phyloP scores from a whole-genome alignment of 2,797 vertebrate species.

The Chelon labrosus region DNA sequence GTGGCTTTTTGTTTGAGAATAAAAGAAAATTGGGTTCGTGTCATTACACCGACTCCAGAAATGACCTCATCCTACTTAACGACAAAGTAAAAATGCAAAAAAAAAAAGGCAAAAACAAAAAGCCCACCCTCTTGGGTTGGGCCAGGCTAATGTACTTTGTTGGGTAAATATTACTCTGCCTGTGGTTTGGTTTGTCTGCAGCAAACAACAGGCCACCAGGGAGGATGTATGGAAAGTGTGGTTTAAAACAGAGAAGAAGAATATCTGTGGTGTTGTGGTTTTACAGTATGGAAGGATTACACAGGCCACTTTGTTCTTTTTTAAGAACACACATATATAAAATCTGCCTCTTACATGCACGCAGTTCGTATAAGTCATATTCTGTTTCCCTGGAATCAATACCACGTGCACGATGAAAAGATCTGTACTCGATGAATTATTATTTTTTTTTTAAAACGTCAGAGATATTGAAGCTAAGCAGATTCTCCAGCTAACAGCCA shows the following conservation, averaged over 20 bases:
- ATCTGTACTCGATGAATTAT: conserved; percentile 19
- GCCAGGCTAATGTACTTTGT: conserved; percentile 32
- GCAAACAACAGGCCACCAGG: conserved; percentile 70
- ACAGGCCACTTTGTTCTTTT: conserved; percentile 15
- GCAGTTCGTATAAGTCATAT: conserved; percentile 33
- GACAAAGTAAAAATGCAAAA: conserved; percentile 49
- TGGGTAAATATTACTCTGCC: conserved; percentile 66
- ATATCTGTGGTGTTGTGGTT: conserved; percentile 48
- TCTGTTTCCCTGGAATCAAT: conserved; percentile 36
- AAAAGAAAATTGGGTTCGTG: conserved; percentile 57
- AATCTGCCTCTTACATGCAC: conserved; percentile 15
- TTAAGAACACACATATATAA: neutral
- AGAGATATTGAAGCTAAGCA: conserved; percentile 51
- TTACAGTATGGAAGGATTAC: conserved; percentile 36
- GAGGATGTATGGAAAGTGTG: conserved; percentile 66
- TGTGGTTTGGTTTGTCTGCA: conserved; percentile 67
- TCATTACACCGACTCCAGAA: conserved; percentile 42
- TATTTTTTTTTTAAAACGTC: no score
- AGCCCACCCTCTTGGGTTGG: conserved; percentile 23
- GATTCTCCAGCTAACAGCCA: conserved; percentile 62
- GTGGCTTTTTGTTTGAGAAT: conserved; percentile 22
- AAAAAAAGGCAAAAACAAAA: conserved; percentile 23
- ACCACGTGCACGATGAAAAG: conserved; percentile 26
- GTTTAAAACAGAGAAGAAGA: conserved; percentile 40
- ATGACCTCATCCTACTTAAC: conserved; percentile 67